Evolutionary conservation across 2,888 invertebrate species (phyloP), one percentile per base, ranked within the genome.

Genomic region (Bhutanitis thaidina): DNA sequence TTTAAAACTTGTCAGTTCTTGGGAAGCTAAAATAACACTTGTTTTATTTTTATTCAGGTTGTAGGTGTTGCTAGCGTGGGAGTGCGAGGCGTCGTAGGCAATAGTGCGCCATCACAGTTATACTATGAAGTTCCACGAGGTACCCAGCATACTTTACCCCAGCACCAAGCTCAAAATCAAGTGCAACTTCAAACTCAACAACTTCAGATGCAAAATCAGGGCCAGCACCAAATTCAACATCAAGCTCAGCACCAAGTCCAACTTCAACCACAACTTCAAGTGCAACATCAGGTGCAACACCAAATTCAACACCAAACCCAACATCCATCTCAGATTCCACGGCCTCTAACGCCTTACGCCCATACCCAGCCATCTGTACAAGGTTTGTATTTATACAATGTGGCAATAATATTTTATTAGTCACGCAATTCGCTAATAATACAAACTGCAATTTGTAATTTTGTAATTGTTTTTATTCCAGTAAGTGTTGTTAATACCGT

Each of bases 81-180:
- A 2, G 77, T 78, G 0, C 77, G 84, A 8, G 80, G 79, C 3
- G 69, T 75, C 7, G 86, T 87, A 8, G 87, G 87, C 51, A 87
- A 87, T 72, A 85, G 85, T 41, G 87, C 87, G 30, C 87, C 88
- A 0, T 55, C 87, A 20, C 88, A 88, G 64, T 70, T 88, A 38
- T 89, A 89, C 71, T 88, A 89, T 69, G 88, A 87, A 54, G 86
- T 85, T 61, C 83, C 84, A 34, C 79, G 70, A 34, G 58, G 66
- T 16, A 47, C 65, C 5, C 60, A 58, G 37, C 52, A 57, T 7
- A 13, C 12, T n/a, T n/a, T 51, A 14, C 56, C 54, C 29, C 61
- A 44, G 35, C 55, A 53, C 34, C 55, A 55, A 50, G n/a, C 54
- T 32, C 61, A 44, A 34, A 54, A 53, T 43, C 36, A 49, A 40